Base-by-base conservation (phyloP, 2,113 vertebrate genomes). In the Cephalopholis sonnerati region DNA sequence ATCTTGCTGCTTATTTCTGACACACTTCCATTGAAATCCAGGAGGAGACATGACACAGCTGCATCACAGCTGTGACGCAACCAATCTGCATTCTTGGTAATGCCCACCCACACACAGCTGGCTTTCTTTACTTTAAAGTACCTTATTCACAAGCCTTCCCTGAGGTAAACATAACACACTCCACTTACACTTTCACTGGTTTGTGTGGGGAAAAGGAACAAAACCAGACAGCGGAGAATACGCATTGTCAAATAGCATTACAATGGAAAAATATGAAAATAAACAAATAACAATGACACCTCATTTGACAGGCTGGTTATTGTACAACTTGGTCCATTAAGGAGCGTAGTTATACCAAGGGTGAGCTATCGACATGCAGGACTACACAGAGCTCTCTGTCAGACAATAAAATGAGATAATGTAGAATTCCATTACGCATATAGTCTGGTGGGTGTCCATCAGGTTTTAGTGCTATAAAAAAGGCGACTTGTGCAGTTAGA, bases 331-430 rank as follows among this genome's bases (percentile, higher is more conserved):
- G 50, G 50, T 39, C 32, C 15, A 48, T 74, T 65, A 67, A 51
- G 1, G 54, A 27, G 25, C 24, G 55, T 57, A 54, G 39, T 8
- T 62, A 50, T 17, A 61, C n/a, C 50, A 27, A 58, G 17, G 29
- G 66, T 65, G 72, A 24, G 79, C 25, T 78, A 71, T 53, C 20
- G 13, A 55, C 36, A 50, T 29, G 8, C 32, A 36, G 32, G 25
- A 53, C 48, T 53, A 53, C 70, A 53, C 39, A 18, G 61, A 22
- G 24, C 63, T 84, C 18, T 51, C 29, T 76, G 53, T 71, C n/a
- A 55, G 76, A 63, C 41, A 72, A 71, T 66, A 72, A 81, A 83
- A 81, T 27, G 1, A 74, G 48, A 83, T 46, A 59, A 78, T 73
- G 32, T 41, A 39, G 48, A 77, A 65, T 81, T 65, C 27, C 62